These are phyloP conservation scores for Latheticus oryzae DNA, from an alignment of 2,888 invertebrate species.

Conservation along the genomic window DNA sequence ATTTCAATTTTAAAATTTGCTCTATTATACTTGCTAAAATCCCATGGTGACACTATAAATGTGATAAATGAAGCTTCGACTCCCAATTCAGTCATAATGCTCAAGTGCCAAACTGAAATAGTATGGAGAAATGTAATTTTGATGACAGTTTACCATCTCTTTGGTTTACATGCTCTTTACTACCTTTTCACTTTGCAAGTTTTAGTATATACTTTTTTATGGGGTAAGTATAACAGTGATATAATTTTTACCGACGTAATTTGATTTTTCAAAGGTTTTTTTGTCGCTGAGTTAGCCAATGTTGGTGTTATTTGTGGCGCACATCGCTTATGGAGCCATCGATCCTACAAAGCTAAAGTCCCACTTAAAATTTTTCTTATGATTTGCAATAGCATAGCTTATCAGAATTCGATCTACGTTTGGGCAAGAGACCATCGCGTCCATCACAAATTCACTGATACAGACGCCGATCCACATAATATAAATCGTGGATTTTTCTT, in stretches of 20 bases:
- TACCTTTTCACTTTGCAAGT: background rate
- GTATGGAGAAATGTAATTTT: conserved; percentile 5
- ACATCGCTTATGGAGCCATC: conserved; percentile 84
- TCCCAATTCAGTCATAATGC: too few species aligned
- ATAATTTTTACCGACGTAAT: background rate
- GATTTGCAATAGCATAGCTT: conserved; percentile 75
- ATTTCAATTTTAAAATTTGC: too few species aligned
- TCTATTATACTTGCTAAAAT: too few species aligned
- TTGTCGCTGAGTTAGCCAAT: background rate
- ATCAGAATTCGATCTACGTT: conserved; percentile 85
- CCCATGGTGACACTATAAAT: too few species aligned
- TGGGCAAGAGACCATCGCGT: conserved; percentile 84
- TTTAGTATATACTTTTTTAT: background rate
- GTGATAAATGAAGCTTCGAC: too few species aligned
- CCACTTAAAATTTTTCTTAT: conserved; percentile 76
- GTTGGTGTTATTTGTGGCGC: conserved; percentile 87
- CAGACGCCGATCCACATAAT: conserved; percentile 89
- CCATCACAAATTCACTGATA: conserved; percentile 88
- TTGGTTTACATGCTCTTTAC: background rate
- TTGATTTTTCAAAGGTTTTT: background rate
- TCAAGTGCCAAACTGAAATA: background rate
- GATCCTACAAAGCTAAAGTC: conserved; percentile 79
- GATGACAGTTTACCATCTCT: background rate
- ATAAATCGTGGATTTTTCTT: conserved; percentile 89
- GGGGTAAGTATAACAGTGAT: background rate